Evolutionary conservation across 2,797 vertebrate genomes (phyloP).

Genomic region (Enteromius fasciolatus): DNA sequence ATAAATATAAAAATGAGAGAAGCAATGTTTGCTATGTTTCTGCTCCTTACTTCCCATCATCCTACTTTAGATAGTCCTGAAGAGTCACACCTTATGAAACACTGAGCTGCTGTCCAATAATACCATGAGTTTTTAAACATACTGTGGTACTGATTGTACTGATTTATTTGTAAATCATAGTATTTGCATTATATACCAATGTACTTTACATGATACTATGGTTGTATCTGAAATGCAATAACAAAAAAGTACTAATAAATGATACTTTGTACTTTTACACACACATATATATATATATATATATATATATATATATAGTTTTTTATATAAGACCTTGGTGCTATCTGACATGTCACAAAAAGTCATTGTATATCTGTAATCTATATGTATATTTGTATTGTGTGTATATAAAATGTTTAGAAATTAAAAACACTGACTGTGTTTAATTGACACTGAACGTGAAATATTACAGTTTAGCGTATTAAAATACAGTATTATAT

Average conservation of each 20-base stretch:
- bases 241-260: too few species aligned
- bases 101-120: not conserved
- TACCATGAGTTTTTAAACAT: not conserved
- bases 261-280: too few species aligned
- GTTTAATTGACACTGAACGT: not conserved
- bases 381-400: too few species aligned
- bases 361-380: too few species aligned
- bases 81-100: not conserved
- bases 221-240: too few species aligned
- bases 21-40: not conserved
- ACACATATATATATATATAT: too few species aligned
- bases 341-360: too few species aligned
- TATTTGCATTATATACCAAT: not conserved
- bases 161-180: not conserved
- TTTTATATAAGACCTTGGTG: too few species aligned
- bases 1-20: not conserved
- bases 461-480: not conserved
- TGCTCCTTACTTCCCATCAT: not conserved
- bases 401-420: not conserved
- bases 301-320: too few species aligned
- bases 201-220: too few species aligned
- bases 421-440: not conserved
- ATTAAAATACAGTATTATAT: not conserved
- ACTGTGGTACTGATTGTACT: not conserved
- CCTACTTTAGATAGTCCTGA: too few species aligned